Conservation (phyloP, 2,888 invertebrate genomes). For the Oasisia sp. region DNA sequence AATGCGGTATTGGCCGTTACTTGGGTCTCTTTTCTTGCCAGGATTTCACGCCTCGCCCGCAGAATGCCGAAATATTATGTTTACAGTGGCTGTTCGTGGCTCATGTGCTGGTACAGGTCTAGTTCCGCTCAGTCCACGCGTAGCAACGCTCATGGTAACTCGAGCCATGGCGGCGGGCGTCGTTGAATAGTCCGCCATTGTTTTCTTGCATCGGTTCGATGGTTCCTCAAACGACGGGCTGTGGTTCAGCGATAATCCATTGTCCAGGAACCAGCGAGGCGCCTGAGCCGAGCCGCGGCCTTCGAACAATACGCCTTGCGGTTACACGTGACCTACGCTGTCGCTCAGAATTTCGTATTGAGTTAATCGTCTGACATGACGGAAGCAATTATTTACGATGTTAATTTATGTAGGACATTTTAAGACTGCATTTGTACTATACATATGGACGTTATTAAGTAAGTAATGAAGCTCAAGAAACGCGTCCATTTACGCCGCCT, state of each 20-base stretch:
- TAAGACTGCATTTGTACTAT: no score
- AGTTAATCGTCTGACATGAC: neutral
- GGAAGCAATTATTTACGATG: no score
- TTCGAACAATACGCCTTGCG: neutral
- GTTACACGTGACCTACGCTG: neutral
- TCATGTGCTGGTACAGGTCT: neutral
- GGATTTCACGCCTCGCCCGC: neutral
- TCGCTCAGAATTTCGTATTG: neutral
- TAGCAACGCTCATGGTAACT: neutral
- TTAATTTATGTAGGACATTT: no score
- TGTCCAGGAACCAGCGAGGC: neutral
- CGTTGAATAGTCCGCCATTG: constrained; percentile 4
- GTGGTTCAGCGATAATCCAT: neutral
- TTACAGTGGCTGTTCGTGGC: neutral
- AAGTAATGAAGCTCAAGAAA: no score
- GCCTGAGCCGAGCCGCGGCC: neutral
- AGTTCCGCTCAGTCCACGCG: neutral
- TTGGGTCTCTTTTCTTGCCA: neutral
- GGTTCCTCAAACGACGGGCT: neutral
- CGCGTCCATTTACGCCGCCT: no score
- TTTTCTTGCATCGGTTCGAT: neutral
- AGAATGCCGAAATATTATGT: neutral
- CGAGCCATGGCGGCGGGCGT: neutral
- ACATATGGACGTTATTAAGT: no score
- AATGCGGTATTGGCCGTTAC: neutral